Evolutionary conservation across 2,113 vertebrate genomes (phyloP).

Genomic region (Gyps fulvus): DNA sequence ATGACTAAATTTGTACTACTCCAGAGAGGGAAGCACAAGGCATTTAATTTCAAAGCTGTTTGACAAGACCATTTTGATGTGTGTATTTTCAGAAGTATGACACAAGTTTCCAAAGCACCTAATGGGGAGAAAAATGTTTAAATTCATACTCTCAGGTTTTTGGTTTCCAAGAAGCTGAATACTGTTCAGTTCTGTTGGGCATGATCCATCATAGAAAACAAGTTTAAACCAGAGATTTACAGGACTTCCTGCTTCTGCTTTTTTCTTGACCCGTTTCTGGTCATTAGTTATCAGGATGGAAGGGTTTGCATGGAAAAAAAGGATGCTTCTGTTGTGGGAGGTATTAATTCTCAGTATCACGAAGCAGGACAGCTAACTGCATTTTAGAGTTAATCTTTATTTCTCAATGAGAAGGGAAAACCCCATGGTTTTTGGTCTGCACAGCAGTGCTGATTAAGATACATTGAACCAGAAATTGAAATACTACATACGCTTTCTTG

Average conservation of each 20-base stretch:
- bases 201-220: background rate
- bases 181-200: background rate
- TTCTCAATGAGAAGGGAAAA: background rate
- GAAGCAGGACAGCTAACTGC: background rate
- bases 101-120: background rate
- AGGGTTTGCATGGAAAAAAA: background rate
- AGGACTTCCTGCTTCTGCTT: background rate
- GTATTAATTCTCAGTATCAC: background rate
- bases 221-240: background rate
- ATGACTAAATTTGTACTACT: constrained; percentile 30
- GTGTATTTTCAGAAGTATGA: constrained; percentile 7
- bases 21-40: background rate
- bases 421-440: background rate
- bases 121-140: background rate
- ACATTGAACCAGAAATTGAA: background rate
- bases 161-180: background rate
- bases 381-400: background rate
- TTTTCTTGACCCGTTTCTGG: background rate
- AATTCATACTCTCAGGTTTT: background rate
- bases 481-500: background rate
- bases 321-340: background rate
- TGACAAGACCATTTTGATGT: constrained; percentile 33
- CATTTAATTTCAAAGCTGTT: constrained; percentile 20
- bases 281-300: background rate
- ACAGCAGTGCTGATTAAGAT: background rate